A percentile compares a stretch with the other conserved stretches of the same genome.
Conservation (phyloP, 2,113 vertebrate species). For the Anguilla japonica region DNA sequence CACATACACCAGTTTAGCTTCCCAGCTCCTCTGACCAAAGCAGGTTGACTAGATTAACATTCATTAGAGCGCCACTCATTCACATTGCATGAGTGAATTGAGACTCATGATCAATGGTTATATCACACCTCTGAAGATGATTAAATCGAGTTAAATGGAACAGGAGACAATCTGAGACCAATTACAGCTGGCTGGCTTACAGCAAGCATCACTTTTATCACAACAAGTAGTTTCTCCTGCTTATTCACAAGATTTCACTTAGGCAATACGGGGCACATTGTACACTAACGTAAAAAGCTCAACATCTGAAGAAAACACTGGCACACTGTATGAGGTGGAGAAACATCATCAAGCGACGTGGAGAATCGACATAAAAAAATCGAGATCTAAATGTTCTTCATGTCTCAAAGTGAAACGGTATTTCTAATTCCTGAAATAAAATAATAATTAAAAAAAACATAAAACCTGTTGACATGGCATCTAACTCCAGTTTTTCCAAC, state of each 20-base stretch:
- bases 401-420: neutral
- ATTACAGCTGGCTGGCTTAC: neutral
- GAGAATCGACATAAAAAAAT: neutral
- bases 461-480: neutral
- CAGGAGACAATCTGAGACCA: neutral
- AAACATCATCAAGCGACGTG: too few species aligned
- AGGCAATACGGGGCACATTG: neutral
- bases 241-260: neutral
- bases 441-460: too few species aligned
- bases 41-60: slow-evolving; percentile 16
- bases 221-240: neutral
- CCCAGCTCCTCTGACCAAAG: slow-evolving; percentile 23
- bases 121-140: slow-evolving; percentile 8
- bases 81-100: slow-evolving; percentile 30
- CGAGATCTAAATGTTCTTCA: neutral
- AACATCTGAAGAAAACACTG: neutral
- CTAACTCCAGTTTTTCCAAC: neutral
- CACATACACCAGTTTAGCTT: slow-evolving; percentile 32
- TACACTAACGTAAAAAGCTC: neutral
- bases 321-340: neutral
- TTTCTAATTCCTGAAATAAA: neutral
- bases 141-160: slow-evolving; percentile 8
- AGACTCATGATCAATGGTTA: slow-evolving; percentile 5
- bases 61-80: neutral
- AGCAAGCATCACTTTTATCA: neutral